Evolutionary conservation across 2,113 vertebrate genomes (phyloP).

Genomic region (Hippoglossus stenolepis): DNA sequence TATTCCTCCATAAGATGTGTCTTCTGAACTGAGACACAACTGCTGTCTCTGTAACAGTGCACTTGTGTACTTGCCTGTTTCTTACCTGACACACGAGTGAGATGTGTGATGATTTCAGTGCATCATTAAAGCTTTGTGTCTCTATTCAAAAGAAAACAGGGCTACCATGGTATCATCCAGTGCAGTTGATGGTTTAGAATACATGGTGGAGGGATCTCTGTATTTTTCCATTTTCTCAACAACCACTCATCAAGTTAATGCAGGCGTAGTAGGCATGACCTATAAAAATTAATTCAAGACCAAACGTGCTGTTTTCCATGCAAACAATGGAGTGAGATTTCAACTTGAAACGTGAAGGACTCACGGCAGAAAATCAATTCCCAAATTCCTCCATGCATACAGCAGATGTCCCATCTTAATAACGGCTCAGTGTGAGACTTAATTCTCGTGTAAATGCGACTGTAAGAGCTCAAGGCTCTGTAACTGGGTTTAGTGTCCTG

Average conservation of each 20-base stretch:
- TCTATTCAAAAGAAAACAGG: not conserved
- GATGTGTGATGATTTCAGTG: not conserved
- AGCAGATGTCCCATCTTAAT: constrained; percentile 31
- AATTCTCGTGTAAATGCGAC: constrained; percentile 9
- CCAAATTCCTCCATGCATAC: not conserved
- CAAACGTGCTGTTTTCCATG: not conserved
- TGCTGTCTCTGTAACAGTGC: too few species aligned
- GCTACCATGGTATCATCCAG: too few species aligned
- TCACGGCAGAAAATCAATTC: not conserved
- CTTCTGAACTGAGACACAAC: too few species aligned
- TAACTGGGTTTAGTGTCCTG: constrained; percentile 1
- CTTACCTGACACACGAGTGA: not conserved
- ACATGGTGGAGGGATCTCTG: too few species aligned
- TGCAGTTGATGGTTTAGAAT: too few species aligned
- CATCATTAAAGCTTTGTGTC: not conserved
- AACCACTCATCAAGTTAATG: too few species aligned
- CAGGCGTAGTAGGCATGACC: too few species aligned
- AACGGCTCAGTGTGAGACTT: constrained; percentile 4
- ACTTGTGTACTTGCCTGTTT: too few species aligned
- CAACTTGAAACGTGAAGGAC: not conserved
- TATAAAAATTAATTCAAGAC: not conserved
- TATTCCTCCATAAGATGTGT: too few species aligned
- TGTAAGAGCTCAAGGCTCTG: constrained; percentile 7
- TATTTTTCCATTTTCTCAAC: too few species aligned
- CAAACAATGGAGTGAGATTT: not conserved